phyloP scores from a whole-genome alignment of 2,797 vertebrate genomes.

The Microcaecilia unicolor region DNA sequence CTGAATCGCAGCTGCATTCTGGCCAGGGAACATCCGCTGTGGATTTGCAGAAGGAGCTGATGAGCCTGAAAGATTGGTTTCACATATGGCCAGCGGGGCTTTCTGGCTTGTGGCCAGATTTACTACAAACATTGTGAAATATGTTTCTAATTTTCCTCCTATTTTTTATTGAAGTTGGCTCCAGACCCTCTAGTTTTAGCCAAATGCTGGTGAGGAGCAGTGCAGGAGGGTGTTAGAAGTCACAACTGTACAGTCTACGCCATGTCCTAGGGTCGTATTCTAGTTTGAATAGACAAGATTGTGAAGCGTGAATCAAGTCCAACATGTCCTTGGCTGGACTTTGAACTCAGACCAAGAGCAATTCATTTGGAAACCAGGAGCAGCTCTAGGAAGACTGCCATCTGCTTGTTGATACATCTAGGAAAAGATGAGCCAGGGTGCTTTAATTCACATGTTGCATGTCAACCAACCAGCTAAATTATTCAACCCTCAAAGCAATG shows the following conservation, averaged over 20 bases:
- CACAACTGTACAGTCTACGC: background rate
- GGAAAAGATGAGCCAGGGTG: too few species aligned
- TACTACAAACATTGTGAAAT: slow-evolving; percentile 44
- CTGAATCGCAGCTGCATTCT: slow-evolving; percentile 74
- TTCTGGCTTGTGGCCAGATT: slow-evolving; percentile 48
- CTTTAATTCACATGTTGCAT: too few species aligned
- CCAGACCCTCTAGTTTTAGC: background rate
- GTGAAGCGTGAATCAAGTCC: too few species aligned
- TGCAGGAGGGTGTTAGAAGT: background rate
- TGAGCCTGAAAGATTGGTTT: slow-evolving; percentile 46
- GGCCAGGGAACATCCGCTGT: slow-evolving; percentile 84
- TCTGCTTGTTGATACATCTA: too few species aligned
- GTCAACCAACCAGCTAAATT: too few species aligned
- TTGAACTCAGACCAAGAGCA: too few species aligned
- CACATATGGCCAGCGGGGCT: slow-evolving; percentile 40
- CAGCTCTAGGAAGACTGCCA: too few species aligned
- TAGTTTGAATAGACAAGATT: slow-evolving; percentile 1
- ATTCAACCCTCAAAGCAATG: too few species aligned
- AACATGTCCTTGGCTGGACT: too few species aligned
- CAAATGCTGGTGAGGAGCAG: slow-evolving; percentile 30
- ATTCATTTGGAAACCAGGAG: too few species aligned
- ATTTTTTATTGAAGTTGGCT: too few species aligned
- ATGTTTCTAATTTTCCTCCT: slow-evolving; percentile 55
- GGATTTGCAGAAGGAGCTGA: slow-evolving; percentile 55
- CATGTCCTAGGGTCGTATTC: slow-evolving; percentile 17